Evolutionary conservation across 2,888 invertebrate species (phyloP), one percentile per base, ranked within the genome.

Genomic region (Salpingus planirostris): DNA sequence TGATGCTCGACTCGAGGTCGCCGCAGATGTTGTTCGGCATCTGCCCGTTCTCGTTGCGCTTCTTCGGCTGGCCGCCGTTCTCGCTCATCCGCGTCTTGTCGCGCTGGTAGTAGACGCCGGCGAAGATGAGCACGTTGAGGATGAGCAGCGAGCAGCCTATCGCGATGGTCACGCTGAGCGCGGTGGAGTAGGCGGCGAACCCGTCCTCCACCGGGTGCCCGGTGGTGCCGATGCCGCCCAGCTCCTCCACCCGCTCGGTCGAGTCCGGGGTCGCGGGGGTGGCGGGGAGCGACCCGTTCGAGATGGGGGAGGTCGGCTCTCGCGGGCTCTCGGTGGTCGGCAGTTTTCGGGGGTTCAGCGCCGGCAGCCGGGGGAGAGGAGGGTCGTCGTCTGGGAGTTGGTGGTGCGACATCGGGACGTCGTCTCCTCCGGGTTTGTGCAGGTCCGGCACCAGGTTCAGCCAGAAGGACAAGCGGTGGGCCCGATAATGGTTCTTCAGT

Each of bases 381-480:
- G 67, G 62, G 21, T 73, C 69, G 26, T 77, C 72, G 27, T 80
- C 78, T 39, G 80, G 79, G 2, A 93, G 73, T 44, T 85, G 79
- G 61, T 93, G 92, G 62, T 90, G 88, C 0, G 84, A 80, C 24
- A 77, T 73, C 13, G 87, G 86, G 2, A 90, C 86, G 50, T 88
- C 87, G 49, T 87, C 87, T 4, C 86, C 83, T 4, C 89, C 88
- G 0, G 88, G 87, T 47, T 85, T 80, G 58, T 89, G 89, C 14
- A 89, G 71, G 57, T 93, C 92, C 15, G 95, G 95, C 36, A 96
- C 89, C 29, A 95, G 70, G 57, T 93, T 91, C 36, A 93, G 64
- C 96, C 96, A 96, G 64, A 95, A 89, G 1, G 93, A 92, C 31
- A 95, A 71, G 44, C 81, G 74, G 58, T 93, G 92, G 2, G 93